Percentiles rank a stretch among this genome's conserved stretches.
These are phyloP conservation scores for Rynchops niger DNA, from an alignment of 2,113 vertebrate genomes.

Conservation along the genomic window DNA sequence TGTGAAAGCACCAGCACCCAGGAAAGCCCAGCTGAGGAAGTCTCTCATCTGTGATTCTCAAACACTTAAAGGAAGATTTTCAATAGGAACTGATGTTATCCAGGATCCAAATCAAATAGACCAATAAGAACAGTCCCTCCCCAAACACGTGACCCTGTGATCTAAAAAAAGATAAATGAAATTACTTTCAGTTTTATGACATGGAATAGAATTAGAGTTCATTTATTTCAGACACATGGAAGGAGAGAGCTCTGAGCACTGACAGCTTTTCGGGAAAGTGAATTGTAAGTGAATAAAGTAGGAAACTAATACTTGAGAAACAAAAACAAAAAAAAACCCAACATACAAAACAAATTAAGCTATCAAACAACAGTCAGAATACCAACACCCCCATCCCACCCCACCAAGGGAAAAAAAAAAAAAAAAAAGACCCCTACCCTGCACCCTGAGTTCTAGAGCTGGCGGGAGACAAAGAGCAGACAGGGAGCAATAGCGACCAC, in stretches of 20 bases:
- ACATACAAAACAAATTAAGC: not conserved
- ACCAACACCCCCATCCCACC: not conserved
- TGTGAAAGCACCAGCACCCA: not conserved
- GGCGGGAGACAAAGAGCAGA: not conserved
- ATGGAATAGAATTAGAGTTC: not conserved
- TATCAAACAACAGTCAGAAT: not conserved
- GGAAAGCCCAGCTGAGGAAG: too few species aligned
- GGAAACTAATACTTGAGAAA: not conserved
- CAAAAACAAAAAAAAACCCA: not conserved
- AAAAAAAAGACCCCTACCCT: not conserved
- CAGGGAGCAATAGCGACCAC: not conserved
- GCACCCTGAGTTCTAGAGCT: not conserved
- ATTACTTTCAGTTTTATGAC: not conserved
- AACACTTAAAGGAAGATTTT: not conserved
- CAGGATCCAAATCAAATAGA: not conserved
- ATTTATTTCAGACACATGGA: not conserved
- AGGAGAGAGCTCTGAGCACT: not conserved
- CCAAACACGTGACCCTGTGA: not conserved
- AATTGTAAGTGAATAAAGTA: not conserved
- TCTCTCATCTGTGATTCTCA: not conserved
- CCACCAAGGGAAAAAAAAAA: not conserved
- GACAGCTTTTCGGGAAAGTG: not conserved
- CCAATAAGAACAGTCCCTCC: not conserved
- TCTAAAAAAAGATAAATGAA: not conserved
- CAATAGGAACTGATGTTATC: not conserved